Evolutionary conservation across 1,140 invertebrate species (phyloP), one percentile per base, ranked within the genome.

Genomic region (Leptonema lineaticorne): DNA sequence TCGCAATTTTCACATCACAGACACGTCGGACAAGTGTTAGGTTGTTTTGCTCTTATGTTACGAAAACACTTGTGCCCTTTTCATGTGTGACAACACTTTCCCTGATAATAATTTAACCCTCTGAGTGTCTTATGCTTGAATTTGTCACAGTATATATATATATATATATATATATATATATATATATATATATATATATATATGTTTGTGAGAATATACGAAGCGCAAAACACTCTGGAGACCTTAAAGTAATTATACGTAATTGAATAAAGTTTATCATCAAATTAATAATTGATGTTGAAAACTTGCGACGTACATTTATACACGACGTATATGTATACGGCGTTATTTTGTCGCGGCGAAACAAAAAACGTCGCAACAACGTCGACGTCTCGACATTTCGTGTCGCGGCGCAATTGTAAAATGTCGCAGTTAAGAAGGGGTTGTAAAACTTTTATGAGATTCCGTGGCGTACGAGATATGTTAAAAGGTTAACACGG

Each of bases 81-180:
- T 64, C 45, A 64, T 46, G 41, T 64, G 37, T 28, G 63, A 64
- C 63, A 64, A 64, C 63, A 64, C 63, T 64, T 64, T 53, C 63
- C 16, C 26, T 50, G 63, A 64, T 64, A 50, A 27, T 48, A 48
- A 2, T 48, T 20, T n/a, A n/a, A n/a, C n/a, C n/a, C n/a, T n/a
- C n/a, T n/a, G n/a, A n/a, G n/a, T n/a, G 4, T 46, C 16, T 46
- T 4, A 46, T 16, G 3, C 16, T 46, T 6, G 41, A 4, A 9
- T 46, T 46, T 46, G 6, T 46, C 11, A 6, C 30, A 33, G 11
- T 33, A 33, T 33, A 11, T 11, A 33, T 33, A 33, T 33, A 33
- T 33, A 11, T 33, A 33, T 33, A 11, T 33, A 33, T 33, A 11
- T 33, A 33, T 33, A 33, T 33, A 11, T 11, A 33, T 33, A 11